phyloP scores from a whole-genome alignment of 1,140 invertebrate genomes.

The Idris sp. region DNA sequence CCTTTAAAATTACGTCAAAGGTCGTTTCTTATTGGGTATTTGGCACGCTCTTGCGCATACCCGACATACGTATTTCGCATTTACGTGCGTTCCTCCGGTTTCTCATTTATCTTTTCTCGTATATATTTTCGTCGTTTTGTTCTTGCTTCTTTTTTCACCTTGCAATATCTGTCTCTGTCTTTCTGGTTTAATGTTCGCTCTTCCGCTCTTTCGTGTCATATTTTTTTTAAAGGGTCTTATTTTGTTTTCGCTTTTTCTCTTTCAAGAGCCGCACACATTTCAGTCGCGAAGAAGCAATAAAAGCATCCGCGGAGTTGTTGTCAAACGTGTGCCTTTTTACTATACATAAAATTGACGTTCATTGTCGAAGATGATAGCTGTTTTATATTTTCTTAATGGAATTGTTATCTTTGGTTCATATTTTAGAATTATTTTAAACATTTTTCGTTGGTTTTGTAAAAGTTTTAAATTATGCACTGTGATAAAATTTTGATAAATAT shows the following conservation, averaged over 20 bases:
- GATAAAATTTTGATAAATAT: no score
- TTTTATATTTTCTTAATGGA: constrained; percentile 37
- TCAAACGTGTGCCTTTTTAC: constrained; percentile 41
- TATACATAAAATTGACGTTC: constrained; percentile 51
- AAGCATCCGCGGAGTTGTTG: constrained; percentile 36
- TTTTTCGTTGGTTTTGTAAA: no score
- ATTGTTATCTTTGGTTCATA: not conserved
- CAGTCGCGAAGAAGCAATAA: constrained; percentile 51
- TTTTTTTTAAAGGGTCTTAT: constrained; percentile 6
- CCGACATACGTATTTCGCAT: constrained; percentile 52
- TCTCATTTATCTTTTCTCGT: constrained; percentile 43
- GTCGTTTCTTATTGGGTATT: constrained; percentile 59
- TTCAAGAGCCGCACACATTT: constrained; percentile 46
- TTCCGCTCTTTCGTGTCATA: not conserved
- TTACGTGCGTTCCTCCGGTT: constrained; percentile 42
- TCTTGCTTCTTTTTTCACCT: not conserved
- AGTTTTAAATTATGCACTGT: no score
- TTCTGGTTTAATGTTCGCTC: no score
- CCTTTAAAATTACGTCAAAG: constrained; percentile 62
- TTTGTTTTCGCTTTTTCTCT: constrained; percentile 16
- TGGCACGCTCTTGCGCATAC: constrained; percentile 40
- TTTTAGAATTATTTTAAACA: no score
- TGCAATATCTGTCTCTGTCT: no score
- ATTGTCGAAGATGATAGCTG: constrained; percentile 47
- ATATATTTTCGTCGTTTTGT: constrained; percentile 35